Evolutionary conservation across 1,140 invertebrate genomes (phyloP).

Genomic region (Theocolax elegans): DNA sequence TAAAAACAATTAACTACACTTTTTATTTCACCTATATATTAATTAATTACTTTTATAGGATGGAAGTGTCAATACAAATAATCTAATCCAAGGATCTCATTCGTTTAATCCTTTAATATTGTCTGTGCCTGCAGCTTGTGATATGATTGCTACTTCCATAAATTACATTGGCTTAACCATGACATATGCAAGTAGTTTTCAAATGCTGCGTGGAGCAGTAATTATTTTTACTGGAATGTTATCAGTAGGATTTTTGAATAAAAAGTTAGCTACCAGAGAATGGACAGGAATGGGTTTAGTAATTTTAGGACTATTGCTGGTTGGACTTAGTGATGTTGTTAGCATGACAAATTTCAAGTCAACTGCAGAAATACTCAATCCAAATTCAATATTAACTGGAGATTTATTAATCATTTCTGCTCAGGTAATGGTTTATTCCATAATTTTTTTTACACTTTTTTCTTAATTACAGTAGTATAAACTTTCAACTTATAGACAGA

Average conservation of each 20-base stretch:
- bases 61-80: conserved; percentile 68
- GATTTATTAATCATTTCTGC: conserved; percentile 93
- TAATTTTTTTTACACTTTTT: not conserved
- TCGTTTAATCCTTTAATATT: conserved; percentile 86
- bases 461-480: not conserved
- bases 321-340: conserved; percentile 84
- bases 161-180: conserved; percentile 93
- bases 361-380: too few species aligned
- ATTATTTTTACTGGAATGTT: conserved; percentile 94
- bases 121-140: conserved; percentile 85
- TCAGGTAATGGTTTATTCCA: conserved; percentile 65
- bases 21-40: too few species aligned
- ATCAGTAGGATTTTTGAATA: conserved; percentile 87
- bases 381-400: conserved; percentile 90
- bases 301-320: conserved; percentile 82
- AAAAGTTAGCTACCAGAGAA: conserved; percentile 75
- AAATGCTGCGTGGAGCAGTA: conserved; percentile 95
- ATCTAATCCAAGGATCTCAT: conserved; percentile 74
- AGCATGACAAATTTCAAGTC: conserved; percentile 63
- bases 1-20: conserved; percentile 39
- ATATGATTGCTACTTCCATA: conserved; percentile 84
- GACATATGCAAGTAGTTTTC: conserved; percentile 94
- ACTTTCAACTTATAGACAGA: too few species aligned
- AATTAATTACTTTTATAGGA: conserved; percentile 68
- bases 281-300: conserved; percentile 88